These are phyloP conservation scores for Drosophila sulfurigaster DNA, from an alignment of 1,140 invertebrate species.

Conservation along the genomic window DNA sequence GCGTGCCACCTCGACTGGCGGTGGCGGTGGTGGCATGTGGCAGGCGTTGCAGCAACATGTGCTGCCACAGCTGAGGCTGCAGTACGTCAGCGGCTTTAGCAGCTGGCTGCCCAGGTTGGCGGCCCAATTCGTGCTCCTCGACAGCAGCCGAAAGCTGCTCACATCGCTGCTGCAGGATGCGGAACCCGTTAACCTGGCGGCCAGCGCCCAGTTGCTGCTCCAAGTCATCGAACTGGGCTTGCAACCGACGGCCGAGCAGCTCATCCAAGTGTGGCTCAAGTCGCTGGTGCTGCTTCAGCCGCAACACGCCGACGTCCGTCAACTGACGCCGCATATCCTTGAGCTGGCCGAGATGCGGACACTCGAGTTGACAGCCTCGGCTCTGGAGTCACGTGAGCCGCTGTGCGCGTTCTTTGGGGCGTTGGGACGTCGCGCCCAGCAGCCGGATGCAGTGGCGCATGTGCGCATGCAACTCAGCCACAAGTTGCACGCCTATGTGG, in stretches of 20 bases:
- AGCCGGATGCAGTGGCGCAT: constrained; percentile 41
- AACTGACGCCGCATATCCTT: constrained; percentile 49
- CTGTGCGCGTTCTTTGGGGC: constrained; percentile 75
- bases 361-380: constrained; percentile 43
- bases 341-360: constrained; percentile 61
- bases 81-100: constrained; percentile 63
- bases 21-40: constrained; percentile 22
- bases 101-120: constrained; percentile 71
- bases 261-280: constrained; percentile 78
- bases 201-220: constrained; percentile 66
- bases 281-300: constrained; percentile 71
- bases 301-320: constrained; percentile 60
- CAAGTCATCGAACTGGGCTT: constrained; percentile 48
- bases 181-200: constrained; percentile 60
- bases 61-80: constrained; percentile 69
- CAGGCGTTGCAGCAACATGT: constrained; percentile 69
- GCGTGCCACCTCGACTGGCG: not conserved
- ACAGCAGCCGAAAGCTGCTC: constrained; percentile 44
- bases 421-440: constrained; percentile 62
- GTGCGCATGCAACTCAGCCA: constrained; percentile 69
- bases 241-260: constrained; percentile 18
- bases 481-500: constrained; percentile 72
- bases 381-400: constrained; percentile 67
- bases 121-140: constrained; percentile 64
- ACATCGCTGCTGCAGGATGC: constrained; percentile 49